Conservation (phyloP, 1,140 invertebrate species). For the Drosophila kurseongensis region DNA sequence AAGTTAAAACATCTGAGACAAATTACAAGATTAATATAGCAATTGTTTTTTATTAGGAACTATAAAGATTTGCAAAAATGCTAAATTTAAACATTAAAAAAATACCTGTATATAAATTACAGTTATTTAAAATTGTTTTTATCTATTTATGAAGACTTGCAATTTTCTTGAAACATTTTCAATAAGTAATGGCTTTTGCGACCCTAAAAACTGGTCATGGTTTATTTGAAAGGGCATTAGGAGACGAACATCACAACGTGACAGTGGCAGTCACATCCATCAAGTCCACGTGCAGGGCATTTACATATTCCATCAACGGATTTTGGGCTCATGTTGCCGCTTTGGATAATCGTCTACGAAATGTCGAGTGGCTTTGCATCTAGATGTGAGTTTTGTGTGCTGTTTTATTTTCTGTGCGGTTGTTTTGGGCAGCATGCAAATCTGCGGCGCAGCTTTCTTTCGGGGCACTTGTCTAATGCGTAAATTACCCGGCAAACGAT, state of each 20-base stretch:
- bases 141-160: no score
- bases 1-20: no score
- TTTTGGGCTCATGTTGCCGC: constrained; percentile 47
- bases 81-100: no score
- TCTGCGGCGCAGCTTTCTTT: constrained; percentile 73
- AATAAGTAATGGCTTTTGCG: no score
- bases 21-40: no score
- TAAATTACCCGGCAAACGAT: constrained; percentile 63
- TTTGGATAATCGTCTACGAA: constrained; percentile 57
- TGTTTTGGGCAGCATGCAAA: constrained; percentile 61
- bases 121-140: no score
- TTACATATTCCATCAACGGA: constrained; percentile 67
- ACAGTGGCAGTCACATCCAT: constrained; percentile 5
- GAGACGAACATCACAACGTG: constrained; percentile 19
- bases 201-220: no score
- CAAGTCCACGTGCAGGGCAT: constrained; percentile 51
- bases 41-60: no score
- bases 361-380: constrained; percentile 66
- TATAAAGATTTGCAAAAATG: no score
- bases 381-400: constrained; percentile 36
- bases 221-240: constrained; percentile 2
- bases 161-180: no score
- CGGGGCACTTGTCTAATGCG: constrained; percentile 75
- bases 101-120: no score
- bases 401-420: constrained; percentile 7